Evolutionary conservation across 2,113 vertebrate genomes (phyloP), one percentile per base, ranked within the genome.

Genomic region (Halichoerus grypus): DNA sequence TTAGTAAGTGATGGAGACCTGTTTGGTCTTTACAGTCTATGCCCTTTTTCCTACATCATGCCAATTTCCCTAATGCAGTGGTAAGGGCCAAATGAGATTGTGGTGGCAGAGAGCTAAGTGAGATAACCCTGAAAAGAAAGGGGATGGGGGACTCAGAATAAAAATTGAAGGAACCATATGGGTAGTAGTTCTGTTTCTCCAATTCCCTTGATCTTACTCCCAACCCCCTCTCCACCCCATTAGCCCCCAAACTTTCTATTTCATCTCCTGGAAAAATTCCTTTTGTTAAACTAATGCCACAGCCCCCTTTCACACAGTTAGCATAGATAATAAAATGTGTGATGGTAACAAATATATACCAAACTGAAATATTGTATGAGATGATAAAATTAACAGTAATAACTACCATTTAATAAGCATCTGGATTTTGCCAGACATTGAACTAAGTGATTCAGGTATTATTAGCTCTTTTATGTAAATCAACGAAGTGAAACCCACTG

Each of bases 291-390:
- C 13, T 80, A 88, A 42, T 21, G 14, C 3, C 57, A 84, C 12
- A 36, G 3, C 21, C 22, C 22, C 22, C 39, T 94, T 94, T 83
- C 76, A 84, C 19, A 92, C 19, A 92, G 13, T n/a, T 71, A 72
- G 18, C 33, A 92, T 55, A 63, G 24, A 87, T 67, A 82, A 81
- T 79, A 11, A 77, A 92, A 87, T 46, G 22, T 90, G 26, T 91
- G 26, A 14, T 77, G 21, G 15, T 65, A 96, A 81, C 77, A 94
- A 95, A 86, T 65, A 85, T 59, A 85, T 12, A n/a, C 33, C 11
- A 81, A 89, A 92, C 10, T 95, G 59, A 95, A 96, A 89, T 13
- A 67, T 19, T 74, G 42, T 72, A 49, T 18, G 21, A 77, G 49
- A 12, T 80, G 15, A 83, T 74, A 49, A 84, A n/a, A 46, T 22